These are phyloP conservation scores for Norana najaformis DNA, from an alignment of 2,888 invertebrate genomes.

Conservation along the genomic window DNA sequence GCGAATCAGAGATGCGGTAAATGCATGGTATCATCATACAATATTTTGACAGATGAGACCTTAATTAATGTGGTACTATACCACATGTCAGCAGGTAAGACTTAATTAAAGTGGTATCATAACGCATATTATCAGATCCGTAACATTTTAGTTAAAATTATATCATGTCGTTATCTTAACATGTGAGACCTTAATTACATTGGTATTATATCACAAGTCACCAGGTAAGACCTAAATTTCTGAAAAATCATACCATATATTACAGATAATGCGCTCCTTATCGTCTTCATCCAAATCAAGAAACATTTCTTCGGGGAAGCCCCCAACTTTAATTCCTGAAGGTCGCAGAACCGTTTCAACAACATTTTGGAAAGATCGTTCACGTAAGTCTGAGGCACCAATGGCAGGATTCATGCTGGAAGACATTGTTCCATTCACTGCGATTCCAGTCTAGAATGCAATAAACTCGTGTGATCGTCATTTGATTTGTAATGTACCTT, in stretches of 20 bases:
- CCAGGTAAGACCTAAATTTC: background rate
- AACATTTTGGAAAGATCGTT: slow-evolving; percentile 44
- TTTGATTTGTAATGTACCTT: background rate
- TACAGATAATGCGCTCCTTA: slow-evolving; percentile 53
- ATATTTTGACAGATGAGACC: no score
- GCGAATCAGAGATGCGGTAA: no score
- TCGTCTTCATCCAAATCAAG: slow-evolving; percentile 55
- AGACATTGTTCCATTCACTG: background rate
- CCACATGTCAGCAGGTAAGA: no score
- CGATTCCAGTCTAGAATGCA: slow-evolving; percentile 13
- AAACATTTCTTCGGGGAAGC: slow-evolving; percentile 58
- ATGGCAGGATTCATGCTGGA: background rate
- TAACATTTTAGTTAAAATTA: no score
- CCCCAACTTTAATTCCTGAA: slow-evolving; percentile 53
- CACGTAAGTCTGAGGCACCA: slow-evolving; percentile 37
- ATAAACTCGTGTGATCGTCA: background rate
- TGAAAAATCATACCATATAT: slow-evolving; percentile 53
- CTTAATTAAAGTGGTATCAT: no score
- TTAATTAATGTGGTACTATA: no score
- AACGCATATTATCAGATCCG: no score
- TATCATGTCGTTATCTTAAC: no score
- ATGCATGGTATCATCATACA: no score
- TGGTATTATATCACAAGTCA: background rate
- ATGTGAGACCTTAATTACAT: no score
- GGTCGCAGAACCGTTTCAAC: slow-evolving; percentile 44